These are phyloP conservation scores for Stegastes partitus DNA, from an alignment of 2,113 vertebrate genomes.

Conservation along the genomic window DNA sequence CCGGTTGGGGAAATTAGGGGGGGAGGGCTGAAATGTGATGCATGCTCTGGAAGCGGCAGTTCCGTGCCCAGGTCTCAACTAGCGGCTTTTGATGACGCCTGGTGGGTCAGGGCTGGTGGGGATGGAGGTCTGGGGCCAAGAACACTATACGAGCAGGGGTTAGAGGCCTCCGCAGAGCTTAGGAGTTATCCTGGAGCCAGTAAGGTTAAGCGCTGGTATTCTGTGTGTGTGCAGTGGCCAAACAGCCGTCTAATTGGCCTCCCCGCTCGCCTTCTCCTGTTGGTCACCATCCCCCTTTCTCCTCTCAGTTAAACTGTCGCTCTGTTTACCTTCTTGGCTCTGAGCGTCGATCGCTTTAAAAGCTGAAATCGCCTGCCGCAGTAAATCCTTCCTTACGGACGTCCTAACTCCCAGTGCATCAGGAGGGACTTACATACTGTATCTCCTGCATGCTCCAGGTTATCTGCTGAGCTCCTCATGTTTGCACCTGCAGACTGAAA, in stretches of 20 bases:
- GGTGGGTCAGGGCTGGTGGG: constrained; percentile 15
- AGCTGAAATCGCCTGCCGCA: constrained; percentile 28
- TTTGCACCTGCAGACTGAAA: constrained; percentile 60
- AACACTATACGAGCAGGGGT: constrained; percentile 35
- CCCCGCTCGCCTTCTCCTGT: neutral
- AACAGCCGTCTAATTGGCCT: constrained; percentile 45
- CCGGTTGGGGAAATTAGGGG: neutral
- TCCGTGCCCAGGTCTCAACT: constrained; percentile 50
- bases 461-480: constrained; percentile 63
- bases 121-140: constrained; percentile 17
- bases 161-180: constrained; percentile 8
- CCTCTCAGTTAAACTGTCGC: neutral
- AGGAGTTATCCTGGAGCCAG: constrained; percentile 24
- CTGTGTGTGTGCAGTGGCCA: constrained; percentile 51
- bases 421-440: constrained; percentile 6
- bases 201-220: constrained; percentile 49
- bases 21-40: constrained; percentile 56
- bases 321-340: constrained; percentile 34
- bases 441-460: constrained; percentile 23
- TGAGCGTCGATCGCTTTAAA: constrained; percentile 28
- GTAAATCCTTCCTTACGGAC: constrained; percentile 50
- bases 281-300: neutral
- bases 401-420: constrained; percentile 9
- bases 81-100: constrained; percentile 45
- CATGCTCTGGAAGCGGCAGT: constrained; percentile 40